Evolutionary conservation across 2,113 vertebrate species (phyloP), one percentile per base, ranked within the genome.

Genomic region (Tretioscincus oriximinensis): DNA sequence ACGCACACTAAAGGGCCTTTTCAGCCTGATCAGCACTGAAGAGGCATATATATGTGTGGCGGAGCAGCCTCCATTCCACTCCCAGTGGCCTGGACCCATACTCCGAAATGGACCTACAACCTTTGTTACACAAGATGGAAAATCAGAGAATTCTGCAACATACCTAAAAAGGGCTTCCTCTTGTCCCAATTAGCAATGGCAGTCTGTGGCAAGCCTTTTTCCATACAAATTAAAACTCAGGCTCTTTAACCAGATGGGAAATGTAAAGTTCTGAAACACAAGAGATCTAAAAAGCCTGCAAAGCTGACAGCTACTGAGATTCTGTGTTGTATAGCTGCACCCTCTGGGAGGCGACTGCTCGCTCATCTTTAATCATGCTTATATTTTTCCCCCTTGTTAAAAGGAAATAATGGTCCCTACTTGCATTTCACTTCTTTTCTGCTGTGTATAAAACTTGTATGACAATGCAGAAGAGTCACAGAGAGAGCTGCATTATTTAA

Each of bases 301-400:
- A 81, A 87, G 80, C 21, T n/a, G 82, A 35, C 49, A 83, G 4
- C 21, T 45, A 60, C 4, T 18, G 54, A 86, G 26, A 73, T 2
- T 3, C 69, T 76, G 29, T 61, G 71, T 31, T 84, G 60, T 68
- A 87, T 51, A 90, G 82, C 10, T 49, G 69, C 77, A n/a, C 45
- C 76, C 28, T 75, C 58, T 83, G 84, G 88, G 76, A 72, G 73
- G 41, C 77, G 77, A 78, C 22, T 61, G 76, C 35, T 14, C 58
- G 20, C 1, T 87, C 60, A 78, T 84, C 47, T 73, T 92, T 88
- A 92, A 86, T 90, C 74, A 86, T 71, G 41, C 64, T 14, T 51
- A 69, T 76, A 61, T 28, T 66, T 35, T 29, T 85, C 84, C 85
- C 84, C 78, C 79, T 31, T 77, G 84, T 84, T 82, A 81, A 35